Evolutionary conservation across 2,797 vertebrate species (phyloP).

Genomic region (Scyliorhinus canicula): DNA sequence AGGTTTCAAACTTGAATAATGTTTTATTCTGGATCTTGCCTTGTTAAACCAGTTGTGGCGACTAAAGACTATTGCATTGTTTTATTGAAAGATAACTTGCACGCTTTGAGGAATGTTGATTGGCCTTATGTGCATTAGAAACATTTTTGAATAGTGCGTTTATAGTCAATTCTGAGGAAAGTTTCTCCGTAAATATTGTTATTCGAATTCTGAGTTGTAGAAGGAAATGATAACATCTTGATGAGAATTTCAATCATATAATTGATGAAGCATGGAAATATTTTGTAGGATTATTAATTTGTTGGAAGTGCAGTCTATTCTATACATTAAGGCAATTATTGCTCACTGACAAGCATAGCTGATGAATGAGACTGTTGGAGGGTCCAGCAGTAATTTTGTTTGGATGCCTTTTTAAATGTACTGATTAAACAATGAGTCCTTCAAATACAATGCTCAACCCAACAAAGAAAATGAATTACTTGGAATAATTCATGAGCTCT

Average conservation of each 20-base stretch:
- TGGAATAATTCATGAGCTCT: background rate
- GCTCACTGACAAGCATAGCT: background rate
- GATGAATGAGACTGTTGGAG: background rate
- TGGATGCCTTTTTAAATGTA: background rate
- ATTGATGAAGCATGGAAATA: too few relatives aligned
- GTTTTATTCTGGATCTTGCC: background rate
- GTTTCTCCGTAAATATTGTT: background rate
- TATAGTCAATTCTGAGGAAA: background rate
- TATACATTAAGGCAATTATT: background rate
- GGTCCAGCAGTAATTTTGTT: background rate
- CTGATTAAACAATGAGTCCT: background rate
- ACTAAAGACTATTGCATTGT: background rate
- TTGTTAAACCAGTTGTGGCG: background rate
- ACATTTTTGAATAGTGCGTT: background rate
- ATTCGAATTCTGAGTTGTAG: too few relatives aligned
- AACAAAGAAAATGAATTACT: background rate
- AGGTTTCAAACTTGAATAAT: background rate
- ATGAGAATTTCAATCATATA: background rate
- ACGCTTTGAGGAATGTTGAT: background rate
- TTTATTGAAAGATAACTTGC: background rate
- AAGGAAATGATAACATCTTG: background rate
- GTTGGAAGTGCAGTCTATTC: background rate
- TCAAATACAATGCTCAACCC: background rate
- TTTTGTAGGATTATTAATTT: too few relatives aligned
- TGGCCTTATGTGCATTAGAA: background rate